A percentile compares a stretch with the other conserved stretches of the same genome.
Conservation (phyloP, 2,888 invertebrate genomes). For the Pardosa pseudoannulata region DNA sequence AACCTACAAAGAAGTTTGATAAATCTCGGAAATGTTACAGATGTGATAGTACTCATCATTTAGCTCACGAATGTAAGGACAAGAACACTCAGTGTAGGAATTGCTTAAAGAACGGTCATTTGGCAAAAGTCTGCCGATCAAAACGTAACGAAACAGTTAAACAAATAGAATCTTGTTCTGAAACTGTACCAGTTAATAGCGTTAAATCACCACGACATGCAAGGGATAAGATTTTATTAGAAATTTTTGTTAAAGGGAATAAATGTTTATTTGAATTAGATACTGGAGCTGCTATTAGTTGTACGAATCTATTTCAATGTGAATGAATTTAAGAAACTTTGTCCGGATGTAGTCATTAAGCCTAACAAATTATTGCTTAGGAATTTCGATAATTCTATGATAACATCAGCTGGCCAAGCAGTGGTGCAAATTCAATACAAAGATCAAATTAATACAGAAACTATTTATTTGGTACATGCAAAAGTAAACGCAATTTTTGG, state of each 20-base stretch:
- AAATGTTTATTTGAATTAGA: conserved; percentile 44
- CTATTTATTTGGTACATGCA: conserved; percentile 47
- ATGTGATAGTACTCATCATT: conserved; percentile 52
- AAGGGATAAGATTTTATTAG: conserved; percentile 55
- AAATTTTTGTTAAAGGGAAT: conserved; percentile 54
- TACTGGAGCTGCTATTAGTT: conserved; percentile 56
- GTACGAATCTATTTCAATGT: too few relatives aligned
- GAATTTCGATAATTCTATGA: conserved; percentile 55
- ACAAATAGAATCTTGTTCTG: conserved; percentile 52
- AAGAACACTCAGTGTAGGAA: conserved; percentile 45
- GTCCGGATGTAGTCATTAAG: conserved; percentile 53
- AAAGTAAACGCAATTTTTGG: conserved; percentile 47
- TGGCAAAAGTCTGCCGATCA: conserved; percentile 53
- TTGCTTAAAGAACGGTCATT: conserved; percentile 49
- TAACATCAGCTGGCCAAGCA: conserved; percentile 47
- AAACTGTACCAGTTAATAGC: conserved; percentile 54
- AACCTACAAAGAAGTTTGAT: conserved; percentile 41
- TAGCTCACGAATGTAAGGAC: conserved; percentile 50
- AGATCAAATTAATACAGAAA: conserved; percentile 50
- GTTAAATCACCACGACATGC: conserved; percentile 55
- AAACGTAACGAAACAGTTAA: conserved; percentile 55
- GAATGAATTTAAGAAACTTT: conserved; percentile 50
- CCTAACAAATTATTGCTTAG: conserved; percentile 55
- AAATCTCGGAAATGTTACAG: conserved; percentile 53
- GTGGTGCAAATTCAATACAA: conserved; percentile 51